These are phyloP conservation scores for Eolophus roseicapilla DNA, from an alignment of 2,113 vertebrate genomes.

Conservation along the genomic window DNA sequence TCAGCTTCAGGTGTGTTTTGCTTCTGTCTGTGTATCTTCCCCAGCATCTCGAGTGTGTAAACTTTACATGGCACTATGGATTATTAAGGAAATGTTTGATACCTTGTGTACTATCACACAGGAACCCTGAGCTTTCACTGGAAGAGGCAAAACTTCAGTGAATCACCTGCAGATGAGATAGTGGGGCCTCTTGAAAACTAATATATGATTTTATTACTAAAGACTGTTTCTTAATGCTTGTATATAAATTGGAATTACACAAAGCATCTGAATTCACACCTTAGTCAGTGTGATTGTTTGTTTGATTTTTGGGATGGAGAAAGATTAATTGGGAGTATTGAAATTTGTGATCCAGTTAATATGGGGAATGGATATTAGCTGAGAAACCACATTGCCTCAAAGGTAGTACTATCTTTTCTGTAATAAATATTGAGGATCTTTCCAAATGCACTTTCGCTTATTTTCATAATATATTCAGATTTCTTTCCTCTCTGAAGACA, in stretches of 20 bases:
- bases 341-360: neutral
- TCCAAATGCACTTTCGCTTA: neutral
- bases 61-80: neutral
- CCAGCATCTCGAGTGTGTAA: neutral
- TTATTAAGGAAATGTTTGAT: accelerated
- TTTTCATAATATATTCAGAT: neutral
- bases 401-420: neutral
- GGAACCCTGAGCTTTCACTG: neutral
- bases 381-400: neutral
- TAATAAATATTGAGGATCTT: neutral
- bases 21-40: neutral
- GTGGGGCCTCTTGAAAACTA: neutral
- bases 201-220: neutral
- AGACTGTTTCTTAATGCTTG: neutral
- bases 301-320: neutral
- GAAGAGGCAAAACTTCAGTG: neutral
- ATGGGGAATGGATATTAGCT: neutral
- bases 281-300: neutral
- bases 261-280: neutral
- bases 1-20: neutral
- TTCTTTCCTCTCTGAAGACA: neutral
- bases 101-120: neutral
- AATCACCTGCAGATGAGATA: neutral
- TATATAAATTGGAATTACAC: neutral
- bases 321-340: neutral